Percentiles rank a stretch among this genome's conserved stretches.
Evolutionary conservation across 2,888 invertebrate genomes (phyloP).

Genomic region (Nebria brevicollis): DNA sequence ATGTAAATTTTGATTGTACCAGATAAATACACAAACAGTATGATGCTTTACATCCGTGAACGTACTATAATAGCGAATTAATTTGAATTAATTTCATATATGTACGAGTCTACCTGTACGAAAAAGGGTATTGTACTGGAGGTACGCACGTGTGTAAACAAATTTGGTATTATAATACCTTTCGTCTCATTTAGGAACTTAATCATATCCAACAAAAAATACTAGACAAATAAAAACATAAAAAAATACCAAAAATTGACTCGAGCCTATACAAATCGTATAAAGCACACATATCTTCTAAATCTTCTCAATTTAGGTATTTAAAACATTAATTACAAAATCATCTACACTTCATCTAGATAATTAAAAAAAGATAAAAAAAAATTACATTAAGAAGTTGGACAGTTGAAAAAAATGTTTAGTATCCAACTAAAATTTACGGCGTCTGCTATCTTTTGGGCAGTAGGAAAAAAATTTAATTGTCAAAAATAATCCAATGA

Average conservation of each 20-base stretch:
- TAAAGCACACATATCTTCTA: too few relatives aligned
- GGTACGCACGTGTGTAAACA: slow-evolving; percentile 9
- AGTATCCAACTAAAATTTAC: not conserved
- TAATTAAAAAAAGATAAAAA: not conserved
- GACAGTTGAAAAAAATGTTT: not conserved
- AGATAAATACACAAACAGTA: slow-evolving; percentile 14
- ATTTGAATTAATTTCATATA: slow-evolving; percentile 12
- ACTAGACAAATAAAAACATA: too few relatives aligned
- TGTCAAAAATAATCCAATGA: not conserved
- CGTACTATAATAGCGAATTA: slow-evolving; percentile 13
- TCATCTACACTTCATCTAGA: not conserved
- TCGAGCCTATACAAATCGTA: too few relatives aligned
- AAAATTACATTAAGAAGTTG: not conserved
- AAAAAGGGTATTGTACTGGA: slow-evolving; percentile 2
- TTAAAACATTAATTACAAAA: not conserved
- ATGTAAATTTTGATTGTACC: slow-evolving; percentile 6
- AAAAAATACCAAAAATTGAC: too few relatives aligned
- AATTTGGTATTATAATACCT: slow-evolving; percentile 15
- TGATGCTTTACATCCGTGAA: slow-evolving; percentile 7
- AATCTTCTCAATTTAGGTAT: too few relatives aligned
- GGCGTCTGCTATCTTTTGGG: not conserved
- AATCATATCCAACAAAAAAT: too few relatives aligned
- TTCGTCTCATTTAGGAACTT: not conserved
- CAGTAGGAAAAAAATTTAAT: not conserved
- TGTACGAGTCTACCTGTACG: not conserved